Evolutionary conservation across 1,140 invertebrate genomes (phyloP).

Genomic region (Microplitis demolitor): DNA sequence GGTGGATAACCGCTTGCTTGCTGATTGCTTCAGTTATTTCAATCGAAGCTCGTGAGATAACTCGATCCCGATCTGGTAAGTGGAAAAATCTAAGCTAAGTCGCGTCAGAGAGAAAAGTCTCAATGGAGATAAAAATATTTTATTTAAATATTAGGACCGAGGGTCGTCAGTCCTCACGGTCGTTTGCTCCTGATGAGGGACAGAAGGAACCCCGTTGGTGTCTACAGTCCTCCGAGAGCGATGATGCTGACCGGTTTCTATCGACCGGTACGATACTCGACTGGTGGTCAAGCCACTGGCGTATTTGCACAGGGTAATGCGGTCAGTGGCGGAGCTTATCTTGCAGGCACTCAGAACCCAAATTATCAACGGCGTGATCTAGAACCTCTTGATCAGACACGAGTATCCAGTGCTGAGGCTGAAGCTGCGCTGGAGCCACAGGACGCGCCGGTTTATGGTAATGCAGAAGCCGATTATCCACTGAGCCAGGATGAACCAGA

Average conservation of each 20-base stretch:
- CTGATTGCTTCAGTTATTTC: neutral
- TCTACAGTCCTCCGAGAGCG: constrained; percentile 42
- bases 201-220: constrained; percentile 35
- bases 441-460: neutral
- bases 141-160: constrained; percentile 31
- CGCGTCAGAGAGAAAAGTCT: too few relatives aligned
- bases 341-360: constrained; percentile 35
- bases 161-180: constrained; percentile 34
- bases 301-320: constrained; percentile 53
- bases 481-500: constrained; percentile 25
- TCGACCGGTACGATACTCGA: constrained; percentile 39
- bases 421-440: constrained; percentile 40
- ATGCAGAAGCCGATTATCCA: constrained; percentile 21
- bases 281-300: constrained; percentile 40
- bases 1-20: constrained; percentile 13
- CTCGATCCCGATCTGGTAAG: constrained; percentile 21
- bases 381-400: constrained; percentile 42
- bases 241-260: constrained; percentile 58
- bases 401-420: constrained; percentile 44
- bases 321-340: constrained; percentile 48
- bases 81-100: too few relatives aligned
- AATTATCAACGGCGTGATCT: constrained; percentile 34
- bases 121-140: neutral
- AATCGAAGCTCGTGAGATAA: constrained; percentile 18
- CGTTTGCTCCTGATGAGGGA: constrained; percentile 38